Evolutionary conservation across 2,888 invertebrate genomes (phyloP), one percentile per base, ranked within the genome.

Genomic region (Pandemis heparana): DNA sequence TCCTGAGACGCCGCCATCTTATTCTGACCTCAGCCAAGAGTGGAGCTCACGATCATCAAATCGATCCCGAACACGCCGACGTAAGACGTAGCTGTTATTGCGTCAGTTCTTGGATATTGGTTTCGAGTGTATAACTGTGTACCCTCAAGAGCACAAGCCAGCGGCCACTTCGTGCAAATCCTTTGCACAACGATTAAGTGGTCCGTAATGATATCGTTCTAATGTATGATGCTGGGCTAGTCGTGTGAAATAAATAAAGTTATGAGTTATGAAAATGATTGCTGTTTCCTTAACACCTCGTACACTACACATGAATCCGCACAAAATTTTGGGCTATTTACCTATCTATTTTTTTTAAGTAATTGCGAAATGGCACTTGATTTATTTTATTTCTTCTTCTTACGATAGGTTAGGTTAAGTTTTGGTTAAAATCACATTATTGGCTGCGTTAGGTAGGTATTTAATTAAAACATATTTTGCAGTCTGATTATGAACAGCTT

Each of bases 31-130:
- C 74, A 94, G 93, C 77, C 82, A 92, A 75, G 94, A 94, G 79
- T 94, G 94, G 94, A 94, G 89, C 75, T 90, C 94, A 0, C 85
- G 88, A 18, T 92, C 92, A 1, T 92, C 92, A 0, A 82, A 86
- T 43, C 85, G 89, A 18, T 88, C 88, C 12, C 88, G 91, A 43
- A 87, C 87, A 43, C 87, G 90, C 16, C 87, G 92, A 38, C 90
- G 91, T 77, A 92, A 92, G 76, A 93, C 92, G 85, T 94, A 94
- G 83, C 76, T 38, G 38, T 48, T 5, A 41, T 65, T 61, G 64
- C 69, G 48, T 70, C 69, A 74, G 51, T 51, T 43, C n/a, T 43
- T 69, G 69, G 65, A 61, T 43, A 60, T 61, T 70, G 10, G 48
- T 48, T 16, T 53, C 9, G 65, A 70, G 74, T 70, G 38, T 32